phyloP scores from a whole-genome alignment of 2,888 invertebrate genomes.

The Pristionchus entomophagus region DNA sequence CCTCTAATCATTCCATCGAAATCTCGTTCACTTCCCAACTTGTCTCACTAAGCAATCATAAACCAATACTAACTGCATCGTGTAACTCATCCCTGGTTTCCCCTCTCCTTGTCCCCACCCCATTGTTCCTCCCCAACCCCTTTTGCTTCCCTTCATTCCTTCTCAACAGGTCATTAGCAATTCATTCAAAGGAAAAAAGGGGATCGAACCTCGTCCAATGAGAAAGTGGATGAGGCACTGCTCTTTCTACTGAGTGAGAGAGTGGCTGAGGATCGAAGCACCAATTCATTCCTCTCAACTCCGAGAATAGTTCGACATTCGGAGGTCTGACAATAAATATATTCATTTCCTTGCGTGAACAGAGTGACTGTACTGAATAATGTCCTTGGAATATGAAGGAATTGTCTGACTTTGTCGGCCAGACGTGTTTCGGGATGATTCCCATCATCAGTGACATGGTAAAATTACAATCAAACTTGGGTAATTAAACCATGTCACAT shows the following conservation, averaged over 20 bases:
- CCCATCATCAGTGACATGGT: no score
- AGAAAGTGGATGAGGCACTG: slow-evolving; percentile 20
- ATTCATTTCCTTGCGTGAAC: not conserved
- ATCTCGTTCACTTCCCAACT: no score
- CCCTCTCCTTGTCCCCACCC: not conserved
- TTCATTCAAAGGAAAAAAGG: no score
- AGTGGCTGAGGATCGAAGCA: slow-evolving; percentile 5
- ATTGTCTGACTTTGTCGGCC: no score
- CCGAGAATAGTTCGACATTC: slow-evolving; percentile 44
- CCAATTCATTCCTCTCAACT: slow-evolving; percentile 8
- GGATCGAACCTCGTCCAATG: not conserved
- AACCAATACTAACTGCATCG: no score
- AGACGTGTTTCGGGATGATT: no score
- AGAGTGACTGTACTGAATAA: no score
- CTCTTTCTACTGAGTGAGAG: slow-evolving; percentile 19
- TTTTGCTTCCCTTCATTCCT: not conserved
- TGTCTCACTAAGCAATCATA: no score
- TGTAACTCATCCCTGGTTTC: no score
- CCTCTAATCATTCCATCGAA: not conserved
- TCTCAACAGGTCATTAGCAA: not conserved
- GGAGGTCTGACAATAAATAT: not conserved
- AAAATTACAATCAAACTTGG: no score
- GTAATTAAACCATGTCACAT: no score
- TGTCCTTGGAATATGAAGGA: no score
- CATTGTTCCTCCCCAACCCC: not conserved